Evolutionary conservation across 2,113 vertebrate species (phyloP), one percentile per base, ranked within the genome.

Genomic region (Syngnathus scovelli): DNA sequence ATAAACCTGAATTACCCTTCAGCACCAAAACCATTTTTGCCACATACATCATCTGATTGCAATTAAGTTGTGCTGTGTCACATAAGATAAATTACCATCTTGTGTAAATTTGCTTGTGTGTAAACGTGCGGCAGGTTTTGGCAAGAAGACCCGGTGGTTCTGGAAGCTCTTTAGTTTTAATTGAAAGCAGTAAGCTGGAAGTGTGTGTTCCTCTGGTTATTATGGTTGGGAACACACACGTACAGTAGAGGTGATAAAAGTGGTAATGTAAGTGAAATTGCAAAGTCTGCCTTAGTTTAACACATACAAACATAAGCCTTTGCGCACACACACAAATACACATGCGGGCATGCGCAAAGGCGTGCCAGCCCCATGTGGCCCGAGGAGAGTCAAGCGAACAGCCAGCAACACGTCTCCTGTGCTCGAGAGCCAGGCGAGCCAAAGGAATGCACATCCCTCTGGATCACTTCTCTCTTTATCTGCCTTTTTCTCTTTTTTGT

Each of bases 321-420:
- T 73, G 66, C 59, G 63, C 58, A 77, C 61, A 71, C 48, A 61
- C 74, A 62, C 71, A 69, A 73, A n/a, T n/a, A 79, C 49, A 54
- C 51, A 9, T 8, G 6, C 18, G 49, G 7, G 49, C n/a, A n/a
- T 19, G 66, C 76, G 76, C 74, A 64, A 71, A 76, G 83, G 81
- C 78, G 68, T 87, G 82, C 85, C 83, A 83, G 70, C 76, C 27
- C 80, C 85, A 84, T 83, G 84, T 86, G 86, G 85, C 88, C 87
- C 70, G 70, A 74, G 86, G 86, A 86, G 85, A 87, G 84, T 86
- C 85, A 87, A 90, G 72, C 55, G 38, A 87, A 87, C 85, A 89
- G 80, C 79, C 79, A 85, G 84, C 71, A 88, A 86, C 85, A 82
- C 68, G 76, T 87, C 79, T 87, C 78, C 74, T 88, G 82, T 67